Base-by-base conservation (phyloP, 1,140 invertebrate genomes). In the Drosophila lini region DNA sequence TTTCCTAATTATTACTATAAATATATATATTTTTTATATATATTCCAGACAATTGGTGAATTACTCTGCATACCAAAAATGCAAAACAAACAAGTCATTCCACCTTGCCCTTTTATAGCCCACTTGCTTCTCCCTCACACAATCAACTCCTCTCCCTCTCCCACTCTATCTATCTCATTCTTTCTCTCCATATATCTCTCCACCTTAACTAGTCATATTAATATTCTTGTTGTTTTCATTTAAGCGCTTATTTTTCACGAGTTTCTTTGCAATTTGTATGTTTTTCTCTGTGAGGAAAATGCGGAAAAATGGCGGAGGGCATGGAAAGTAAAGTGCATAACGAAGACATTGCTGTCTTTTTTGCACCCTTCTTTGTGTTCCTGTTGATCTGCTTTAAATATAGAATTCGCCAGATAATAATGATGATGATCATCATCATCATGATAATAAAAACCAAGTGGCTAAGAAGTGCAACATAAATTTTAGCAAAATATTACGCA, bases 401-500 rank as follows among this genome's bases (percentile, higher is more conserved):
- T 85, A 85, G 82, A 80, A 69, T 52, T 57, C 44, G n/a, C 9
- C 41, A n/a, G 6, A 34, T 36, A 16, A 53, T 52, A 19, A 34
- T 52, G 6, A 52, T 36, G 16, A 50, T 28, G 3, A 61, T 50
- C 15, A 44, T 53, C 68, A 65, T 47, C 44, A 67, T 74, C 34
- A 64, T 80, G 71, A 86, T 86, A 88, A 89, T 89, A 88, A 88
- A 89, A 88, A 63, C 81, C 47, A 88, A 88, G 84, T 89, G 77
- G 47, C 67, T 64, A 75, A 80, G 80, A 89, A 90, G 81, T 89
- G 85, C 84, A 89, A 90, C 84, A 89, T 84, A 84, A 90, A 88
- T 89, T 84, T 84, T 34, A 56, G 61, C 80, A 89, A 74, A 79
- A 89, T 89, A 81, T 88, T 84, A 83, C 84, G 74, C 80, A 88